A percentile compares a stretch with the other conserved stretches of the same genome.
Conservation (phyloP, 2,113 vertebrate genomes). For the Sula dactylatra region DNA sequence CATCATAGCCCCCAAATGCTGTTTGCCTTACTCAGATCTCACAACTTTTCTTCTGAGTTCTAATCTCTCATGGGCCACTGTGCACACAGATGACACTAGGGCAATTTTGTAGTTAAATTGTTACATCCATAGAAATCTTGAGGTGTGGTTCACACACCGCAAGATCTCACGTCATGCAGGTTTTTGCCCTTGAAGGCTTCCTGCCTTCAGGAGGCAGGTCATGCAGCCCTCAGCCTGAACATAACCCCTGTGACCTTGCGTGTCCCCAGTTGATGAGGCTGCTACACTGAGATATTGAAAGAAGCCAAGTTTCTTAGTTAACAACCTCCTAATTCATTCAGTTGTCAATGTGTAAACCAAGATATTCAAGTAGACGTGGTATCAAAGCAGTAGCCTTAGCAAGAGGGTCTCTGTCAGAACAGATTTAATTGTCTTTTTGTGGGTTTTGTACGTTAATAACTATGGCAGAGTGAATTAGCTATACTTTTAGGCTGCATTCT, state of each 20-base stretch:
- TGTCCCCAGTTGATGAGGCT: background rate
- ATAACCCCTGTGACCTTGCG: background rate
- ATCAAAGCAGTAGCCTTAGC: background rate
- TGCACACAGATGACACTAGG: background rate
- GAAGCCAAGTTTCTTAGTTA: background rate
- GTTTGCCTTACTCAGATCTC: background rate
- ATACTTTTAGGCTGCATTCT: background rate
- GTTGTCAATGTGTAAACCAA: background rate
- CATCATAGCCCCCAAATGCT: background rate
- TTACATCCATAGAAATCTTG: background rate
- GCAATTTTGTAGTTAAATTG: background rate
- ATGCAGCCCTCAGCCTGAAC: background rate
- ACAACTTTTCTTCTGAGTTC: background rate
- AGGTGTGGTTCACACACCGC: background rate
- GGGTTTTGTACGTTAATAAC: background rate
- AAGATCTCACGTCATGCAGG: fast-evolving
- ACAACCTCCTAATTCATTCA: background rate
- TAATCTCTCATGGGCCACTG: background rate
- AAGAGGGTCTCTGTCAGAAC: background rate
- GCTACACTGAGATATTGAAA: background rate
- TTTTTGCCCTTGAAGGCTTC: background rate
- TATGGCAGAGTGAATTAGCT: background rate
- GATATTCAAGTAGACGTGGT: background rate
- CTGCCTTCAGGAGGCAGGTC: background rate
- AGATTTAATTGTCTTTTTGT: background rate